A percentile compares a stretch with the other conserved stretches of the same genome.
These are phyloP conservation scores for Lordiphosa stackelbergi DNA, from an alignment of 1,140 invertebrate species.

Conservation along the genomic window DNA sequence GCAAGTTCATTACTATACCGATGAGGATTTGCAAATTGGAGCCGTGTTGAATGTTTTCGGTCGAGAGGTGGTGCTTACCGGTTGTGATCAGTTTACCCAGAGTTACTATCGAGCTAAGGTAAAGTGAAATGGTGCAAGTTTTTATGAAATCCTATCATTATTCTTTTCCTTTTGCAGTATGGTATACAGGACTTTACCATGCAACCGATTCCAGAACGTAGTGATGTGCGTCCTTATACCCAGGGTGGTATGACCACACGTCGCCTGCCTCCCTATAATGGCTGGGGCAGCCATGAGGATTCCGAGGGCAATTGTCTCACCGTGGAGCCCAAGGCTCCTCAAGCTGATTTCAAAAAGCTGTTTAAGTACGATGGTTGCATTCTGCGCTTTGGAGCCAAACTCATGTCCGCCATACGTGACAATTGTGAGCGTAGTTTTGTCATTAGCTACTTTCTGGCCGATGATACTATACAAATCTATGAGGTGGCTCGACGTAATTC, in stretches of 20 bases:
- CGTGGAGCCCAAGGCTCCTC: constrained; percentile 86
- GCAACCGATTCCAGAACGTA: constrained; percentile 78
- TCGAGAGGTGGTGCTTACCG: constrained; percentile 86
- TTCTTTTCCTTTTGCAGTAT: constrained; percentile 36
- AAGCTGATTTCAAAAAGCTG: constrained; percentile 88
- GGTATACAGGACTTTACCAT: constrained; percentile 81
- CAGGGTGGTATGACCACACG: constrained; percentile 67
- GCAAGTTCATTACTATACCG: constrained; percentile 81
- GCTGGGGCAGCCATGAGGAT: constrained; percentile 91
- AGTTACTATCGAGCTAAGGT: constrained; percentile 87
- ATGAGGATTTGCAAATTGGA: constrained; percentile 87
- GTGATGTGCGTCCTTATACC: constrained; percentile 51
- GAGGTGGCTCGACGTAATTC: constrained; percentile 87
- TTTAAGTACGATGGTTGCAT: constrained; percentile 87
- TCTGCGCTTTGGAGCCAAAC: constrained; percentile 86
- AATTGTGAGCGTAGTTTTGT: constrained; percentile 86
- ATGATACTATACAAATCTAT: constrained; percentile 90
- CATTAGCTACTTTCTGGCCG: constrained; percentile 87
- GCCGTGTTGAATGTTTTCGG: constrained; percentile 88
- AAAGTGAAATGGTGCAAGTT: neutral
- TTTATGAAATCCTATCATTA: neutral
- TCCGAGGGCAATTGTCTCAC: constrained; percentile 90
- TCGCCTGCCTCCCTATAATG: constrained; percentile 90
- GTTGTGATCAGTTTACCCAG: constrained; percentile 92
- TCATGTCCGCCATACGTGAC: constrained; percentile 84